Conservation (phyloP, 2,113 vertebrate genomes). For the Grammomys dolichurus region DNA sequence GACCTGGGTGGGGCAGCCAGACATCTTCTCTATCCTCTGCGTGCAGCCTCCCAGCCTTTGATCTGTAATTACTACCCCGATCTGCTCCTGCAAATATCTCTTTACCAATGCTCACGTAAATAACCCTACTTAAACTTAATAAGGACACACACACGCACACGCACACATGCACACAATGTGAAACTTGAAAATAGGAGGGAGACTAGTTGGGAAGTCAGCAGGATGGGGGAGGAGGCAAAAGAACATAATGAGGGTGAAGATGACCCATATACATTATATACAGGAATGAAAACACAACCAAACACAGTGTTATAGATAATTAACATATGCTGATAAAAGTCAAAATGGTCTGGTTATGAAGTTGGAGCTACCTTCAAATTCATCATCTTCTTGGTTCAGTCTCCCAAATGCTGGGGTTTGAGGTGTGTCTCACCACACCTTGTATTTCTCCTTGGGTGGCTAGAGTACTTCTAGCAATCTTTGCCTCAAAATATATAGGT, state of each 20-base stretch:
- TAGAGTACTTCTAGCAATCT: neutral
- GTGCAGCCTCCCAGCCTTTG: constrained; percentile 7
- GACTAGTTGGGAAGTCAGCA: neutral
- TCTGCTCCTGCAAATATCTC: neutral
- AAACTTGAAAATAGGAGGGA: neutral
- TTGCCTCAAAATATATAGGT: neutral
- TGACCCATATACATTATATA: neutral
- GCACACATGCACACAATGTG: neutral
- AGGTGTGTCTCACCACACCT: neutral
- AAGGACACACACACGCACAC: neutral
- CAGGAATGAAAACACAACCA: no score
- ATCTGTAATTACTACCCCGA: neutral
- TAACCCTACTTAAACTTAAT: neutral
- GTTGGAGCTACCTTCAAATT: neutral
- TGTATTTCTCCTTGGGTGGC: neutral
- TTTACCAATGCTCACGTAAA: neutral
- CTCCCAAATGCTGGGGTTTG: neutral
- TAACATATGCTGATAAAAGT: neutral
- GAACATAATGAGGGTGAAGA: neutral
- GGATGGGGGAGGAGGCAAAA: neutral
- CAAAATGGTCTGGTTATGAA: neutral
- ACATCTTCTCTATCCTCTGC: neutral
- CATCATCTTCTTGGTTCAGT: neutral
- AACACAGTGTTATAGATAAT: neutral
- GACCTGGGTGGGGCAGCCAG: neutral